Evolutionary conservation across 2,888 invertebrate genomes (phyloP), one percentile per base, ranked within the genome.

Genomic region (Ariolimax columbianus): DNA sequence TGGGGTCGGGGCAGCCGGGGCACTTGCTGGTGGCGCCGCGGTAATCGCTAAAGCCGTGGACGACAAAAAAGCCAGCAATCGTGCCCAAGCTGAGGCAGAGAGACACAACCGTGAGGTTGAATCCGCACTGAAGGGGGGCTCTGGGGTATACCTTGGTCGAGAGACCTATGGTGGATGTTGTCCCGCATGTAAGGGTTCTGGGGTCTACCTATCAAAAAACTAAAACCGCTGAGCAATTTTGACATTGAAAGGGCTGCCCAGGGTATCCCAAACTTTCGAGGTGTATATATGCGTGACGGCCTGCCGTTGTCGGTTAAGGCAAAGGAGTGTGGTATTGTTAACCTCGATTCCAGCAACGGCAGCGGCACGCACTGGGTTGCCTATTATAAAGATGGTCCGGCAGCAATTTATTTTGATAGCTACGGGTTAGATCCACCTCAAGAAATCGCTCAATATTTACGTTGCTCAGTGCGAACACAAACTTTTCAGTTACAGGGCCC

Each of bases 201-300:
- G 73, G 26, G 40, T 43, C 1, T 73, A 40, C 26, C 38, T 70
- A 11, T 70, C 38, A 73, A 43, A 73, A 26, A 73, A 40, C 19
- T 26, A 43, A n/a, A 73, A 40, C 40, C 40, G 40, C 40, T 73
- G 73, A 73, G 73, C 26, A 43, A 43, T 26, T 43, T 43, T n/a
- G 73, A 73, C 14, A 73, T 70, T 17, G 38, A 38, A 19, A 4
- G 38, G 17, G 70, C 36, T 36, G 36, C 70, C 38, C 36, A 6
- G 36, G 70, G 36, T 3, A 38, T 70, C 19, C 70, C 36, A 36
- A 4, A 70, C 70, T 17, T 36, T 19, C 0, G 68, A n/a, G 72
- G 72, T 9, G 72, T 72, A 40, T 72, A 9, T 40, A 72, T 72
- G 40, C 43, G 73, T 4, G 68, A 73, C 73, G 43, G 73, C 43